phyloP scores from a whole-genome alignment of 1,140 invertebrate species.

The Drosophila melanica region DNA sequence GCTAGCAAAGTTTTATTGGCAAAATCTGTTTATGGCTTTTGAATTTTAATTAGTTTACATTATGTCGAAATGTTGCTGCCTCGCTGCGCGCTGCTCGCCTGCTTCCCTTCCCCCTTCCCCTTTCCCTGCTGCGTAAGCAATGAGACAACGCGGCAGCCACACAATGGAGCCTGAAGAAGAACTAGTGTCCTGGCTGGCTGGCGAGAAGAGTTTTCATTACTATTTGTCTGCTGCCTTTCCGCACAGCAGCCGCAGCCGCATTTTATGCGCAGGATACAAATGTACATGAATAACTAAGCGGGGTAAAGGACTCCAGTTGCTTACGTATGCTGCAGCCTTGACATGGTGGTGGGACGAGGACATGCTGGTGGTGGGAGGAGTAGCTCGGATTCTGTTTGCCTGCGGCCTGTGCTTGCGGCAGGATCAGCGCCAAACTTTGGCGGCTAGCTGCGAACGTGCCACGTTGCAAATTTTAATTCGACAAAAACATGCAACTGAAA shows the following conservation, averaged over 20 bases:
- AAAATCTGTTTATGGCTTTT: conserved; percentile 84
- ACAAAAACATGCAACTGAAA: conserved; percentile 79
- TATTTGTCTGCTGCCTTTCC: conserved; percentile 83
- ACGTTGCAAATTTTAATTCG: conserved; percentile 81
- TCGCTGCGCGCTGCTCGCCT: conserved; percentile 1
- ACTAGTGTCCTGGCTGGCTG: conserved; percentile 68
- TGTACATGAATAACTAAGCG: conserved; percentile 82
- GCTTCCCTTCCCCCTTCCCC: not conserved
- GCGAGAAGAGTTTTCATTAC: conserved; percentile 77
- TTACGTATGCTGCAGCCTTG: conserved; percentile 10
- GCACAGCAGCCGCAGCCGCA: conserved; percentile 82
- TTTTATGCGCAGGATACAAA: conserved; percentile 83
- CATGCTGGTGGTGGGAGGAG: conserved; percentile 4
- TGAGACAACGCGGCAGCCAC: conserved; percentile 34
- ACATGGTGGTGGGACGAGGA: not conserved
- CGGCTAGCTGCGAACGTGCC: conserved; percentile 69
- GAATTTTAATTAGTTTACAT: conserved; percentile 84
- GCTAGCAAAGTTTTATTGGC: conserved; percentile 84
- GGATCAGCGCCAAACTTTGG: conserved; percentile 68
- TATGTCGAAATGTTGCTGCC: conserved; percentile 79
- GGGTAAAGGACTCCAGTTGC: conserved; percentile 27
- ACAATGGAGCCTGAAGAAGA: conserved; percentile 50
- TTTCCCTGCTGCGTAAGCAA: conserved; percentile 32
- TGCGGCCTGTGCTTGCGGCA: conserved; percentile 36
- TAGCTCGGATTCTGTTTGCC: conserved; percentile 11